A percentile compares a stretch with the other conserved stretches of the same genome.
Conservation (phyloP, 2,888 invertebrate species). For the Lissonota sp. region DNA sequence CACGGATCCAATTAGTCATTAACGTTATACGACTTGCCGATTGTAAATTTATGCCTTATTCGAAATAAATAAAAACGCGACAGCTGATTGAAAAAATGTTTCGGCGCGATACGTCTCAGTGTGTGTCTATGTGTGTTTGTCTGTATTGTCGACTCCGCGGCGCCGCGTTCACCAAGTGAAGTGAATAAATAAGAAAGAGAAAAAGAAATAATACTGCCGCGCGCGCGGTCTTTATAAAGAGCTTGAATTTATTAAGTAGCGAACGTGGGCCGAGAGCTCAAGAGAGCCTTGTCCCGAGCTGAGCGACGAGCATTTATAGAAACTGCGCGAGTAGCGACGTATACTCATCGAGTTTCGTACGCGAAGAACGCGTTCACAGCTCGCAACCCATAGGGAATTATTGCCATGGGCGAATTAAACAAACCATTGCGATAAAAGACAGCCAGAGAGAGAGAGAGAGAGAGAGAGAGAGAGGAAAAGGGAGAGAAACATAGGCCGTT, state of each 20-base stretch:
- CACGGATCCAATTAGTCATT: conserved; percentile 43
- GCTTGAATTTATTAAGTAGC: conserved; percentile 64
- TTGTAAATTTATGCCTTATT: background rate
- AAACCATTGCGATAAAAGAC: conserved; percentile 71
- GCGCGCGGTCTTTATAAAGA: conserved; percentile 62
- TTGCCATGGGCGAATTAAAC: conserved; percentile 58
- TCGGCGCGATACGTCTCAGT: background rate
- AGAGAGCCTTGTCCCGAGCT: conserved; percentile 38
- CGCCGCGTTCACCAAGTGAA: conserved; percentile 54
- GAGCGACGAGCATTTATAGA: background rate
- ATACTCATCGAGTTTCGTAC: conserved; percentile 9
- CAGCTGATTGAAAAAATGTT: conserved; percentile 4
- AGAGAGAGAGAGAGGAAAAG: background rate
- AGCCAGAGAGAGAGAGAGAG: conserved; percentile 10
- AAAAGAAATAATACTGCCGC: conserved; percentile 37
- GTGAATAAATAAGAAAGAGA: conserved; percentile 35
- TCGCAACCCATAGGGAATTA: conserved; percentile 51
- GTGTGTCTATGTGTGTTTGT: background rate
- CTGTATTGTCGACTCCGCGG: conserved; percentile 50
- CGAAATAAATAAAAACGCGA: conserved; percentile 4
- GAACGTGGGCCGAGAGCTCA: conserved; percentile 49
- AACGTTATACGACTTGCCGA: background rate
- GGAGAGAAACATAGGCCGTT: conserved; percentile 43
- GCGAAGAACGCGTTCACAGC: conserved; percentile 39
- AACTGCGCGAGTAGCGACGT: background rate